phyloP scores from a whole-genome alignment of 2,113 vertebrate species.

The Aphyosemion australe region DNA sequence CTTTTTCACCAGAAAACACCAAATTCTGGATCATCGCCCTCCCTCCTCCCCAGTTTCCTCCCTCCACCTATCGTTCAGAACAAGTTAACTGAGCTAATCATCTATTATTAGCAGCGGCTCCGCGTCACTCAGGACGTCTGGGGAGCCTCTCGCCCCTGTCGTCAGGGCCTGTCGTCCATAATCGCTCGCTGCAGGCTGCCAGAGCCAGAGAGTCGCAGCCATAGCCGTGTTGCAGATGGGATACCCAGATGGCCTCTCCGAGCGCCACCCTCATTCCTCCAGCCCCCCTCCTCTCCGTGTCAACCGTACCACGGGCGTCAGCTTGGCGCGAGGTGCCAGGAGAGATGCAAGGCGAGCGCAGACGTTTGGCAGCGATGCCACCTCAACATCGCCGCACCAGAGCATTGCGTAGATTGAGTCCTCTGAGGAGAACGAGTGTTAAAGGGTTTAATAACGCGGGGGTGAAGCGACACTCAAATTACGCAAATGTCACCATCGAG shows the following conservation, averaged over 20 bases:
- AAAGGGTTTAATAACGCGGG: slow-evolving; percentile 70
- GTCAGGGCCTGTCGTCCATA: slow-evolving; percentile 58
- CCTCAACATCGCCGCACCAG: slow-evolving; percentile 37
- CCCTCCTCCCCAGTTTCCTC: slow-evolving; percentile 11
- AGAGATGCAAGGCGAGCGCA: slow-evolving; percentile 36
- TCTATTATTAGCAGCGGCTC: slow-evolving; percentile 71
- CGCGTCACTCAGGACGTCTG: slow-evolving; percentile 66
- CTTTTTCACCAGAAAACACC: too few species aligned
- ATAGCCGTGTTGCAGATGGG: slow-evolving; percentile 77
- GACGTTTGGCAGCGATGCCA: slow-evolving; percentile 51
- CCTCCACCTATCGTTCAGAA: slow-evolving; percentile 45
- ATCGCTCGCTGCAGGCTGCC: slow-evolving; percentile 59
- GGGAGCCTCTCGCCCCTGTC: slow-evolving; percentile 62
- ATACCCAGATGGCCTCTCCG: slow-evolving; percentile 77
- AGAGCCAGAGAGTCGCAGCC: slow-evolving; percentile 61
- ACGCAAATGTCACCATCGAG: slow-evolving; percentile 71
- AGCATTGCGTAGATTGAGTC: slow-evolving; percentile 63
- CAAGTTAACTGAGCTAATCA: slow-evolving; percentile 58
- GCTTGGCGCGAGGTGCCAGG: slow-evolving; percentile 43
- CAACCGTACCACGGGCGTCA: slow-evolving; percentile 47
- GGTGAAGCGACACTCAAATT: slow-evolving; percentile 63
- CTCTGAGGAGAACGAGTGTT: slow-evolving; percentile 65
- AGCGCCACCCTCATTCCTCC: slow-evolving; percentile 48
- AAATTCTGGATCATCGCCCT: slow-evolving; percentile 6
- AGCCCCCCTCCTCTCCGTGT: slow-evolving; percentile 47